Conservation (phyloP, 2,113 vertebrate genomes). For the Echinops telfairi region DNA sequence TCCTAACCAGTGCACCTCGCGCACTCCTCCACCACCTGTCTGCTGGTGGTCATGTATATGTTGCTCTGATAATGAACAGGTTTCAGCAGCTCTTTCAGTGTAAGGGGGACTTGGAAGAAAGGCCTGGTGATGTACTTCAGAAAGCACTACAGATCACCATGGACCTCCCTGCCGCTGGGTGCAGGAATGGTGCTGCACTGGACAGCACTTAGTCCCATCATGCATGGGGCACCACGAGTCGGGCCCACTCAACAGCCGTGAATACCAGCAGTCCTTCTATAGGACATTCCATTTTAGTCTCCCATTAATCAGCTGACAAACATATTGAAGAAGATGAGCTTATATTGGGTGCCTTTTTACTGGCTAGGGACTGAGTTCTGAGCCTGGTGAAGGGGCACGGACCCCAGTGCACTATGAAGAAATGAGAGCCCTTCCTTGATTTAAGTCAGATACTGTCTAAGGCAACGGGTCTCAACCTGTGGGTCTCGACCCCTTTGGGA, state of each 20-base stretch:
- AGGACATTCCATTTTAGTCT: background rate
- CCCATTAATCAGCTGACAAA: background rate
- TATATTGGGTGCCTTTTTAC: background rate
- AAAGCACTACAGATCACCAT: background rate
- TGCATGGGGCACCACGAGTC: background rate
- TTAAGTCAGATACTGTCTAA: background rate
- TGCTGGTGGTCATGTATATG: background rate
- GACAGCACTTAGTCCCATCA: background rate
- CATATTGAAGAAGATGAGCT: background rate
- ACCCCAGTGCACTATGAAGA: background rate
- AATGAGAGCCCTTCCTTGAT: background rate
- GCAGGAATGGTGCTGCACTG: background rate
- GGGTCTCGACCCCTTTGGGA: too few species aligned
- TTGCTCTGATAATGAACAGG: background rate
- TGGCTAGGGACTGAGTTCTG: background rate
- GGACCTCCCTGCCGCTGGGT: background rate
- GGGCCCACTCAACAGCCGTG: background rate
- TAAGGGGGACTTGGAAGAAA: background rate
- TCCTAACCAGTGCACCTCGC: background rate
- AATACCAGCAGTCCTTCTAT: background rate
- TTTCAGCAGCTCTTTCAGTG: background rate
- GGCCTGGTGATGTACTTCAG: background rate
- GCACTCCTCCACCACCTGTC: background rate
- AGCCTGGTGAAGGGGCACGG: background rate
- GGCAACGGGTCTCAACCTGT: too few species aligned